These are phyloP conservation scores for Cephus rjabovi DNA, from an alignment of 2,888 invertebrate species.

Conservation along the genomic window DNA sequence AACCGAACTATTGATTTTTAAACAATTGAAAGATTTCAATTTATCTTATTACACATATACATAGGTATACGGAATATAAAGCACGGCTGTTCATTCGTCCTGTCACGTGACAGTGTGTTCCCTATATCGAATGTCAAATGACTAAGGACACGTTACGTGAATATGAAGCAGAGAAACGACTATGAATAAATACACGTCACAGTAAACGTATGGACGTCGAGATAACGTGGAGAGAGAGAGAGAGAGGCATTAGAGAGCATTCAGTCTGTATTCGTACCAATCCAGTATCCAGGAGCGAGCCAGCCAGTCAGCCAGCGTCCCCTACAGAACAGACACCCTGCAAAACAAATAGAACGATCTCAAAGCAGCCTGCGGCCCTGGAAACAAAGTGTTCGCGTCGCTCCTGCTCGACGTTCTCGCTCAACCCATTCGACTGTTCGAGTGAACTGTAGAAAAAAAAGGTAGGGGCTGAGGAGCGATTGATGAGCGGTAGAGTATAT, in stretches of 20 bases:
- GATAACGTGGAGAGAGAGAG: conserved; percentile 33
- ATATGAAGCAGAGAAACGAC: background rate
- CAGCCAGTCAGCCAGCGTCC: background rate
- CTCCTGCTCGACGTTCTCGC: conserved; percentile 15
- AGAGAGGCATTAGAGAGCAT: conserved; percentile 32
- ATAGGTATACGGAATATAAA: background rate
- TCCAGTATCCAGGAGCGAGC: background rate
- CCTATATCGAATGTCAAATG: background rate
- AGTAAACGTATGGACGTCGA: conserved; percentile 30
- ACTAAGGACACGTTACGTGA: background rate
- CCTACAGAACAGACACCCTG: conserved; percentile 28
- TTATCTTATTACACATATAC: no score
- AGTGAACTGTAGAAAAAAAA: background rate
- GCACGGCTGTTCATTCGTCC: background rate
- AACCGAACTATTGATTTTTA: background rate
- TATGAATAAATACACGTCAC: background rate
- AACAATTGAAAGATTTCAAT: background rate
- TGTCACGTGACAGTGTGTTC: background rate
- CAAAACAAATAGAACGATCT: conserved; percentile 52
- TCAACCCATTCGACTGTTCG: background rate
- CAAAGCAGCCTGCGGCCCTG: conserved; percentile 30
- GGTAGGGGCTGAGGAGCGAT: background rate
- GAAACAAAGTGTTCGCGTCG: conserved; percentile 49
- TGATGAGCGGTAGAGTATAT: background rate
- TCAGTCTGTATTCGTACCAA: conserved; percentile 11